Evolutionary conservation across 2,797 vertebrate genomes (phyloP).

Genomic region (Chelon labrosus): DNA sequence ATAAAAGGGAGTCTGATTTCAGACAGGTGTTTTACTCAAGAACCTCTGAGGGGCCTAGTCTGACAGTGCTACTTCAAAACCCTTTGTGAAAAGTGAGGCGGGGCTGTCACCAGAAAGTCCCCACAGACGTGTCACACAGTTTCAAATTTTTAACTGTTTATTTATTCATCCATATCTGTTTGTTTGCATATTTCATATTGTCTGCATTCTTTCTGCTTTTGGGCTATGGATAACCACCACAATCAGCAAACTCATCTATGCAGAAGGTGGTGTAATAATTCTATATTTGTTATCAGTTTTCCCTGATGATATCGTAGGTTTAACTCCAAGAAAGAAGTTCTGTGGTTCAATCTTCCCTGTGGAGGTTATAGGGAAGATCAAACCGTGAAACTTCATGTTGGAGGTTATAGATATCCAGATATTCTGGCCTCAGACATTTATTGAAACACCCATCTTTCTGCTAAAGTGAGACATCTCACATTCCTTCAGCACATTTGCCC

Average conservation of each 20-base stretch:
- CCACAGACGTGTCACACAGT: conserved; percentile 53
- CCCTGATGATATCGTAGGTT: conserved; percentile 34
- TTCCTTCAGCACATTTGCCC: conserved; percentile 31
- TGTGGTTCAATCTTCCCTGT: too few relatives aligned
- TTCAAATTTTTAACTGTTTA: conserved; percentile 61
- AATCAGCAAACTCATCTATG: conserved; percentile 44
- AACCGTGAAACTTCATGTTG: background rate
- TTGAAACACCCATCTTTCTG: conserved; percentile 32
- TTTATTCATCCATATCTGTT: conserved; percentile 71
- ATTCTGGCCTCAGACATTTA: conserved; percentile 38
- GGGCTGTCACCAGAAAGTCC: conserved; percentile 65
- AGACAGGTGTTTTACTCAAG: conserved; percentile 71
- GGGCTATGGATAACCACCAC: conserved; percentile 26
- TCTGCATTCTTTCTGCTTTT: conserved; percentile 27
- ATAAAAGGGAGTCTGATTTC: conserved; percentile 71
- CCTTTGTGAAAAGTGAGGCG: conserved; percentile 59
- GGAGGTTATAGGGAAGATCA: too few relatives aligned
- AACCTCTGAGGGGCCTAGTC: conserved; percentile 60
- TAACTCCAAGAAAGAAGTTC: conserved; percentile 1
- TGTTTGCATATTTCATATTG: conserved; percentile 67
- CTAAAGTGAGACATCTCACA: conserved; percentile 10
- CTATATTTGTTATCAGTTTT: conserved; percentile 16
- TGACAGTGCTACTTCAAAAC: conserved; percentile 72
- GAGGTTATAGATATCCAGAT: conserved; percentile 15
- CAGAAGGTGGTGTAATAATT: conserved; percentile 19